Evolutionary conservation across 2,888 invertebrate species (phyloP), one percentile per base, ranked within the genome.

Genomic region (Aporophyla nigra): DNA sequence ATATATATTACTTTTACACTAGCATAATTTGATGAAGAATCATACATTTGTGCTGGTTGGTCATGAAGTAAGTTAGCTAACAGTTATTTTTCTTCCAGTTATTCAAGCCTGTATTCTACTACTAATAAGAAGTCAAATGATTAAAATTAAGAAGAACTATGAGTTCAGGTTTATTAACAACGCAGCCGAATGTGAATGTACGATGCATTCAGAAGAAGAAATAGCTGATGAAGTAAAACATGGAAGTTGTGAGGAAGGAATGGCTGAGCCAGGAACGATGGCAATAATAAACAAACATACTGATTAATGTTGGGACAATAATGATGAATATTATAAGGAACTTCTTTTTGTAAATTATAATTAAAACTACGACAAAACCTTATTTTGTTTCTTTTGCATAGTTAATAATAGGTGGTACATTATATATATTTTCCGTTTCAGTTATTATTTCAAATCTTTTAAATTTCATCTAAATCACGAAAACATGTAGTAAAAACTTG

Each of bases 101-200:
- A 74, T 87, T 5, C 88, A 88, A 68, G 68, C 66, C 2, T 88
- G 76, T 63, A 51, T 88, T 58, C 68, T 85, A n/a, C 33, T 87
- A 19, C 27, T 88, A 10, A 83, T 88, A 16, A 74, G 85, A 24
- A 83, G 87, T 33, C 82, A 85, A 40, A 78, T 86, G 21, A 63
- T 78, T 5, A 81, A 87, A 51, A 80, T 77, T 10, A 68, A 65
- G 54, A 76, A 76, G 40, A 78, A 53, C 14, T 82, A 76, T 5
- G 75, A 76, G 27, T 76, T 70, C 43, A 81, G 76, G 56, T 80
- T 80, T 59, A 73, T 79, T 40, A 81, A 83, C 51, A 71, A 88
- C 5, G 81, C 81, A 12, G 76, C 83, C 5, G 87, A 86, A 67
- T 82, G 80, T 24, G 86, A 88, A 16, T 81, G 74, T 54, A 63